Conservation (phyloP, 2,797 vertebrate species). For the Nyctalus aviator region DNA sequence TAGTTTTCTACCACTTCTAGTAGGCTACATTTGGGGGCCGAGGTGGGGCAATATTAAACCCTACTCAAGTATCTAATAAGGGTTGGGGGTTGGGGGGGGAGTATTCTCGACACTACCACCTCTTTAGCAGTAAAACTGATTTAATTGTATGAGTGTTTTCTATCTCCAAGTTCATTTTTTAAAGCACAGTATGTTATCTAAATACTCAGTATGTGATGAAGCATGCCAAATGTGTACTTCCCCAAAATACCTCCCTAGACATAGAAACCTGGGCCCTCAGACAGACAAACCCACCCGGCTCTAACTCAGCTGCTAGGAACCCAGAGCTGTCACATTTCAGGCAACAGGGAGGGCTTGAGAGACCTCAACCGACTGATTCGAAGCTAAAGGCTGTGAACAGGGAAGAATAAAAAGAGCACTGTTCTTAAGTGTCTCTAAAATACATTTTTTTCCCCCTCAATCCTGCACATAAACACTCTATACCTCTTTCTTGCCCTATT, state of each 20-base stretch:
- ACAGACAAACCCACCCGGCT: constrained; percentile 9
- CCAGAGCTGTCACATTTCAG: constrained; percentile 62
- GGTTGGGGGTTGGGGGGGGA: no score
- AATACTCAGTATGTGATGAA: constrained; percentile 44
- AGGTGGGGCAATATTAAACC: background rate
- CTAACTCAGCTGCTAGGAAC: constrained; percentile 8
- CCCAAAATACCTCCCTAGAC: background rate
- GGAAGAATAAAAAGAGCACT: constrained; percentile 25
- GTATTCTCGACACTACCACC: background rate
- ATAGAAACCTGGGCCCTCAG: constrained; percentile 45
- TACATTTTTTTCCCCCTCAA: background rate
- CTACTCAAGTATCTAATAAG: constrained; percentile 1
- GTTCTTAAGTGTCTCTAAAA: constrained; percentile 58
- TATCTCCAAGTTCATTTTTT: constrained; percentile 48
- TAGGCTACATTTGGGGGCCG: background rate
- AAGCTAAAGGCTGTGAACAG: constrained; percentile 42
- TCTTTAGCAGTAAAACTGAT: constrained; percentile 26
- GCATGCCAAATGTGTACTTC: background rate
- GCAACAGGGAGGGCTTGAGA: constrained; percentile 19
- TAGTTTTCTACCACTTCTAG: constrained; percentile 27
- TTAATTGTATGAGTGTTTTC: background rate
- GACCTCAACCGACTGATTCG: constrained; percentile 27
- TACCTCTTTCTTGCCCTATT: background rate
- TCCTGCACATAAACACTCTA: background rate
- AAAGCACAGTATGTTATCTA: constrained; percentile 47